Evolutionary conservation across 1,140 invertebrate species (phyloP).

Genomic region (Campodea augens): DNA sequence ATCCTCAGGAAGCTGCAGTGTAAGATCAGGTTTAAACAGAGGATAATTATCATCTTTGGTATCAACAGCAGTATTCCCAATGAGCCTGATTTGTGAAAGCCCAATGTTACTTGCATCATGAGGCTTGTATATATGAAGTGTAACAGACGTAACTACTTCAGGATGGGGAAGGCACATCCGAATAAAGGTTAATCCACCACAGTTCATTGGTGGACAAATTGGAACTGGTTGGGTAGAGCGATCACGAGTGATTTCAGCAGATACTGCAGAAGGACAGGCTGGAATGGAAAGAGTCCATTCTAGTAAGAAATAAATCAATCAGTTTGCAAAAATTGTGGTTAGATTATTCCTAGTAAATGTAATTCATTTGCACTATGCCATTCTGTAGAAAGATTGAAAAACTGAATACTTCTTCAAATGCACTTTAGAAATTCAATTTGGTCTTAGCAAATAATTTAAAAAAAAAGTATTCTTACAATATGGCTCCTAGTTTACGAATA

Average conservation of each 20-base stretch:
- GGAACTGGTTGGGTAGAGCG: constrained; percentile 28
- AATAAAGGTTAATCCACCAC: constrained; percentile 68
- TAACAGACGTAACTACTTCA: constrained; percentile 42
- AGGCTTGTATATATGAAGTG: constrained; percentile 53
- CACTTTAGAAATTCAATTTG: neutral
- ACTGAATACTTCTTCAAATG: neutral
- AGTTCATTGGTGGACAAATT: constrained; percentile 42
- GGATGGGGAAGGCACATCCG: constrained; percentile 57
- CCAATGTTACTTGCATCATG: constrained; percentile 72
- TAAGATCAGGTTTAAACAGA: constrained; percentile 20
- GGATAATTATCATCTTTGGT: too few species aligned
- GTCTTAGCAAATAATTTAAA: too few species aligned
- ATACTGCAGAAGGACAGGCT: constrained; percentile 78
- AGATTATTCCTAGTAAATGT: too few species aligned
- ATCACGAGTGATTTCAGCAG: constrained; percentile 37
- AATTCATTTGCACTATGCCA: too few species aligned
- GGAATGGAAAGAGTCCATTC: constrained; percentile 1
- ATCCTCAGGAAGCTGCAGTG: constrained; percentile 24
- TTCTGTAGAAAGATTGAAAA: neutral
- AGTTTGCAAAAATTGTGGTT: constrained; percentile 6
- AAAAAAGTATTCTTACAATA: too few species aligned
- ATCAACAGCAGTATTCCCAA: constrained; percentile 61
- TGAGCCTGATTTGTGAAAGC: constrained; percentile 62
- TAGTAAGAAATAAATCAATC: constrained; percentile 4
- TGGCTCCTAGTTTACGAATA: too few species aligned